A percentile compares a stretch with the other conserved stretches of the same genome.
These are phyloP conservation scores for Harpegnathos saltator DNA, from an alignment of 1,140 invertebrate genomes.

Conservation along the genomic window DNA sequence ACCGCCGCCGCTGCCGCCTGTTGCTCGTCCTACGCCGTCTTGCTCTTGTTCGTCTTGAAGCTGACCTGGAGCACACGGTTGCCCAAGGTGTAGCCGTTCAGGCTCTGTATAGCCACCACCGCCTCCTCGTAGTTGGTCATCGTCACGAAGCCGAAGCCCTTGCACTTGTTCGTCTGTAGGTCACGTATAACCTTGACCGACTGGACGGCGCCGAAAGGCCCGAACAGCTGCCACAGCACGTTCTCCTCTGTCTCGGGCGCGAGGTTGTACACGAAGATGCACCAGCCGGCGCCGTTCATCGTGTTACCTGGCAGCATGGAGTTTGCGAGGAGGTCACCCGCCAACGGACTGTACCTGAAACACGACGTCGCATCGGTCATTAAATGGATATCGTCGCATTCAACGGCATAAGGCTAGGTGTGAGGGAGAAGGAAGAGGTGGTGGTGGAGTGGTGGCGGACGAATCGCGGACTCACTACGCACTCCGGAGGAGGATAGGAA, in stretches of 20 bases:
- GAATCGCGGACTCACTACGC: slow-evolving; percentile 28
- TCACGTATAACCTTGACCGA: slow-evolving; percentile 99
- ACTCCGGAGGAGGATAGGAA: not conserved
- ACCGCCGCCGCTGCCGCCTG: slow-evolving; percentile 53
- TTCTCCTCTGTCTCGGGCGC: slow-evolving; percentile 99
- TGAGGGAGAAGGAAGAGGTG: not conserved
- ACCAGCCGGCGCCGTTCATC: slow-evolving; percentile 96
- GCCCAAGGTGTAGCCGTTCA: slow-evolving; percentile 99
- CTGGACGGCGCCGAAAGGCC: slow-evolving; percentile 99
- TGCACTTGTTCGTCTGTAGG: slow-evolving; percentile 99
- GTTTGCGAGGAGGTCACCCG: slow-evolving; percentile 95
- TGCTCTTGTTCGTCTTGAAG: slow-evolving; percentile 98
- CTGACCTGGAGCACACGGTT: slow-evolving; percentile 99
- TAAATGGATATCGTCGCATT: slow-evolving; percentile 29
- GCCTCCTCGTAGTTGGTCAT: slow-evolving; percentile 99
- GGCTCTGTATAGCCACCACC: slow-evolving; percentile 97
- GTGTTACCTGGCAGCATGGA: slow-evolving; percentile 93
- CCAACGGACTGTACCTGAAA: slow-evolving; percentile 96
- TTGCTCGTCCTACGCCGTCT: slow-evolving; percentile 90
- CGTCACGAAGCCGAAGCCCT: slow-evolving; percentile 99
- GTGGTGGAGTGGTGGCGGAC: not conserved
- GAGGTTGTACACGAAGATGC: slow-evolving; percentile 99
- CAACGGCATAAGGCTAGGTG: not conserved
- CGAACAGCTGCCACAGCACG: slow-evolving; percentile 99
- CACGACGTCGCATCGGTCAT: slow-evolving; percentile 74